A percentile compares a stretch with the other conserved stretches of the same genome.
Evolutionary conservation across 37 sponge, comb jelly and placozoan species (phyloP).

Genomic region (Lycopodina hypogea): DNA sequence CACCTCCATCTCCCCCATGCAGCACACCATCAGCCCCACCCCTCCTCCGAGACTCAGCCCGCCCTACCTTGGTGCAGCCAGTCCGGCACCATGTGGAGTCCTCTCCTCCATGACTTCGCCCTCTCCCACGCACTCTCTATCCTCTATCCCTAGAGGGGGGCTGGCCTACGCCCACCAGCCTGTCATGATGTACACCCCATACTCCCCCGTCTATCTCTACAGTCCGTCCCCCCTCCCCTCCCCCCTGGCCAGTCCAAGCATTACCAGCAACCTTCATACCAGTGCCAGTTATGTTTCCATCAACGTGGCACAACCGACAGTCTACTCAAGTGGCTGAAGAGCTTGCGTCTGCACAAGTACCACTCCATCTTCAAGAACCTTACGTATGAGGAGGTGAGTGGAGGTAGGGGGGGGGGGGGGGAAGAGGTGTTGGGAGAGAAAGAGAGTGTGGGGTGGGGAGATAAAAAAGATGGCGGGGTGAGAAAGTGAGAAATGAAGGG

Average conservation of each 20-base stretch:
- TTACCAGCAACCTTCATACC: background rate
- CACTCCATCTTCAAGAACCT: slow-evolving; percentile 42
- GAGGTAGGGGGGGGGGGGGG: background rate
- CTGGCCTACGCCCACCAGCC: slow-evolving; percentile 4
- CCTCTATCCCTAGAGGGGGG: slow-evolving; percentile 10
- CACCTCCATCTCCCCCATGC: background rate
- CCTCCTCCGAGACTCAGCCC: background rate
- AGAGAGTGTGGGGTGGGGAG: background rate
- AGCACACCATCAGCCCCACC: slow-evolving; percentile 7
- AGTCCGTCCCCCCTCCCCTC: slow-evolving; percentile 40
- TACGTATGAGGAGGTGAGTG: slow-evolving; percentile 73
- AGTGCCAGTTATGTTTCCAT: slow-evolving; percentile 29
- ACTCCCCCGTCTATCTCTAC: background rate
- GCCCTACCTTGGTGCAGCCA: background rate
- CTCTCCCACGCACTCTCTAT: slow-evolving; percentile 23
- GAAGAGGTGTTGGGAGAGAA: background rate
- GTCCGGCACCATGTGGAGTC: background rate
- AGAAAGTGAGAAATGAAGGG: background rate
- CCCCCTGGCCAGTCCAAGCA: slow-evolving; percentile 32
- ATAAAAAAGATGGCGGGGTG: background rate
- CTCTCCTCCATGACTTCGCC: background rate
- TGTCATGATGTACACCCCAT: slow-evolving; percentile 2
- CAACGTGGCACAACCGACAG: slow-evolving; percentile 25
- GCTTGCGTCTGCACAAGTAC: slow-evolving; percentile 74
- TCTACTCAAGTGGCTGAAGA: slow-evolving; percentile 71